These are phyloP conservation scores for Heteractis magnifica DNA, from an alignment of 92 coral and sea anemone species.

Conservation along the genomic window DNA sequence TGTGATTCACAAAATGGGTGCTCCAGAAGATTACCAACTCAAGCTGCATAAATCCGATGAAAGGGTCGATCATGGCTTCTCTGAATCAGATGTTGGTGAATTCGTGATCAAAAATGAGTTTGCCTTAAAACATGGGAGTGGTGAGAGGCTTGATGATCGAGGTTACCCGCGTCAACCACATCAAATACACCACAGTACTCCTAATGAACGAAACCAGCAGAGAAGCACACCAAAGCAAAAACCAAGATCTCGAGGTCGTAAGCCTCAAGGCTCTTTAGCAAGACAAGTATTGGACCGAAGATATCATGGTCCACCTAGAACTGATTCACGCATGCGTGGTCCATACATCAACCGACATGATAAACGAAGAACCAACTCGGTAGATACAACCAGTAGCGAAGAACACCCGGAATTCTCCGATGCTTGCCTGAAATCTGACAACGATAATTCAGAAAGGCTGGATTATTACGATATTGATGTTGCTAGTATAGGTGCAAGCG, in stretches of 20 bases:
- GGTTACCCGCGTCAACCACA: background rate
- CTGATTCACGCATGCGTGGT: conserved; percentile 71
- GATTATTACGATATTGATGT: conserved; percentile 94
- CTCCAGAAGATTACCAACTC: conserved; percentile 87
- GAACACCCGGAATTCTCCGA: conserved; percentile 83
- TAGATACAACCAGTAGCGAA: conserved; percentile 82
- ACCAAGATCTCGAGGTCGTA: conserved; percentile 46
- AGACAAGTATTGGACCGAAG: conserved; percentile 54
- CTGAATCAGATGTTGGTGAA: conserved; percentile 91
- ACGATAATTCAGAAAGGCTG: conserved; percentile 80
- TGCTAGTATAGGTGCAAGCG: conserved; percentile 93
- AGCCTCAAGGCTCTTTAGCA: conserved; percentile 51
- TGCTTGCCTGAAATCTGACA: conserved; percentile 59
- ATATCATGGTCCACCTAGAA: conserved; percentile 59
- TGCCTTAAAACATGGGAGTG: conserved; percentile 30
- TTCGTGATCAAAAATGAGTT: conserved; percentile 70
- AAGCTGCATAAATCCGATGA: conserved; percentile 80
- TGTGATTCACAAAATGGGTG: conserved; percentile 80
- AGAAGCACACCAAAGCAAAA: conserved; percentile 19
- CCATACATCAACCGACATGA: conserved; percentile 44
- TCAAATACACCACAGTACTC: conserved; percentile 37
- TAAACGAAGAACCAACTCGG: conserved; percentile 67
- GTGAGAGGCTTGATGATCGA: conserved; percentile 25
- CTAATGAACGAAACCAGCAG: conserved; percentile 21
- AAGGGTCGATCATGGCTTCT: conserved; percentile 90